Percentiles rank a stretch among this genome's conserved stretches.
Conservation (phyloP, 2,888 invertebrate genomes). For the Erebia palarica region DNA sequence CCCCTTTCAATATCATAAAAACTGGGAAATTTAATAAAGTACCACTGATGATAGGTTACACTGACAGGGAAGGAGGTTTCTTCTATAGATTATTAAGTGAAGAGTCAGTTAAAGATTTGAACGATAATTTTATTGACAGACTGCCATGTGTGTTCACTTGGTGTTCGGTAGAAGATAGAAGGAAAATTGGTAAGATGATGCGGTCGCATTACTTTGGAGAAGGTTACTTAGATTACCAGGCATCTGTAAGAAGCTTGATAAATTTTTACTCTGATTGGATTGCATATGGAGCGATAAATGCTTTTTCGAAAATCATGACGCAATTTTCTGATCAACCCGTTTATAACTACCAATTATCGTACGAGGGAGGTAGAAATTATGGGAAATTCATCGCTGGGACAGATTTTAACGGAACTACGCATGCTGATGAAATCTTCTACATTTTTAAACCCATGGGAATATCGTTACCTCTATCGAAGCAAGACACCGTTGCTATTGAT, state of each 20-base stretch:
- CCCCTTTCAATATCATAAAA: conserved; percentile 63
- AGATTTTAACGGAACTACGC: conserved; percentile 56
- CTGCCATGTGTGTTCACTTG: conserved; percentile 68
- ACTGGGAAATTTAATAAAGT: conserved; percentile 65
- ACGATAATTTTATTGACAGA: conserved; percentile 59
- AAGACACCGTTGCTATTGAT: conserved; percentile 60
- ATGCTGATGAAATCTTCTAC: conserved; percentile 73
- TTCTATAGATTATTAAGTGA: conserved; percentile 64
- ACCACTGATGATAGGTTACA: conserved; percentile 64
- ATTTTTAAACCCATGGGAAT: conserved; percentile 67
- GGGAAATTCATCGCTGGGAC: conserved; percentile 55
- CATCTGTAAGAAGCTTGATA: conserved; percentile 49
- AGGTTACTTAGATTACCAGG: conserved; percentile 45
- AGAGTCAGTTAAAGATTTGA: conserved; percentile 55
- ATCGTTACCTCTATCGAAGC: conserved; percentile 47
- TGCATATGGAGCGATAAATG: conserved; percentile 56
- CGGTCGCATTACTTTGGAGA: conserved; percentile 64
- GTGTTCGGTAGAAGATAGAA: conserved; percentile 56
- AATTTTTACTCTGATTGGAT: conserved; percentile 69
- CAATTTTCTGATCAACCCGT: conserved; percentile 57
- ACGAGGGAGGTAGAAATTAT: conserved; percentile 66
- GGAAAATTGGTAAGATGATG: conserved; percentile 54
- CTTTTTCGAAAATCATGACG: conserved; percentile 58
- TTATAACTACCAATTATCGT: conserved; percentile 67
- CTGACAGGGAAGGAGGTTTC: conserved; percentile 63